Base-by-base conservation (phyloP, 2,888 invertebrate species). In the Apomyelois bistriatella region DNA sequence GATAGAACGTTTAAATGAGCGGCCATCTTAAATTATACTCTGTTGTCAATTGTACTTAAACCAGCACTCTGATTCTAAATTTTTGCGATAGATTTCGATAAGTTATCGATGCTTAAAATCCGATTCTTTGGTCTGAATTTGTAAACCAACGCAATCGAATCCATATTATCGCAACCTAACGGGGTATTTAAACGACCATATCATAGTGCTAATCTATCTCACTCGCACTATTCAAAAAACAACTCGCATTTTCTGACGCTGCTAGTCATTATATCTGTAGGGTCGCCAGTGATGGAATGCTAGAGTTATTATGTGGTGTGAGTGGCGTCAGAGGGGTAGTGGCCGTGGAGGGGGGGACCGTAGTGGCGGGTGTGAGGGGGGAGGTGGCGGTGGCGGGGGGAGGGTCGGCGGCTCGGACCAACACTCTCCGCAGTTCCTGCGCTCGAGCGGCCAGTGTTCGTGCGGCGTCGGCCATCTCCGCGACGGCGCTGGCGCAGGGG, bases 391-490 rank as follows among this genome's bases (percentile, higher is more conserved):
- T 66, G 48, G 72, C 66, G 53, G 66, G 68, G 7, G 85, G 81
- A 0, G 87, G 89, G 54, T 90, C 89, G 2, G 94, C 94, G 7
- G 95, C 94, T 68, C 95, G 93, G 53, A 95, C 92, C 78, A 95
- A 88, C 53, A 93, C 93, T 53, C 94, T 89, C 63, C 97, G 95
- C 51, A 98, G 90, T 66, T 96, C 95, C 65, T 94, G 93, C 8
- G 98, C 97, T 52, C 96, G 91, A 66, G 95, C 94, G 0, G 97
- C 97, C 38, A 98, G 94, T 62, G 95, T 94, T 22, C 96, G 94
- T 35, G 98, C 95, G 4, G 96, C 94, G 74, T 97, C 97, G 5
- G 98, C 97, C 98, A 98, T 98, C 66, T 96, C 96, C 65, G 97
- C 96, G 13, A 98, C 97, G 0, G 97, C 97, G 36, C 93, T 92